phyloP scores from a whole-genome alignment of 2,888 invertebrate genomes.

The Drosophila yooni region DNA sequence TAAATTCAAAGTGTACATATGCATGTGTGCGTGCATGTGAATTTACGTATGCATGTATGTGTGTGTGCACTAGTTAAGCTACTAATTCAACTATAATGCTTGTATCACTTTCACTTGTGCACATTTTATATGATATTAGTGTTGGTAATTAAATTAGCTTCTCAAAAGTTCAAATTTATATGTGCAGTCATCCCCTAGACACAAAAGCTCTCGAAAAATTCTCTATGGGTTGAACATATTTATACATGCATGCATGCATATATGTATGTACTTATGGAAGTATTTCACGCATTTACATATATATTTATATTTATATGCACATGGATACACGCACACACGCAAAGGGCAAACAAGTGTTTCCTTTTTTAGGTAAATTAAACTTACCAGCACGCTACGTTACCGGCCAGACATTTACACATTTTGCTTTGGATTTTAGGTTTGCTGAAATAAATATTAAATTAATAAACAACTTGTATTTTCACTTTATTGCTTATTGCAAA shows the following conservation, averaged over 20 bases:
- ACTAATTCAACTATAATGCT: not conserved
- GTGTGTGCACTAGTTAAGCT: not conserved
- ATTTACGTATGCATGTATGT: not conserved
- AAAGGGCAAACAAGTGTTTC: not conserved
- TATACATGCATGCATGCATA: not conserved
- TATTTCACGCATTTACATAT: slow-evolving; percentile 1
- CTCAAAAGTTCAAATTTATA: not conserved
- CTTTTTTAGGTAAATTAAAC: slow-evolving; percentile 38
- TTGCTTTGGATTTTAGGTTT: slow-evolving; percentile 37
- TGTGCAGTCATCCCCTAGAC: not conserved
- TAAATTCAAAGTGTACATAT: not conserved
- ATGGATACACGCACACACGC: not conserved
- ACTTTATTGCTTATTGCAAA: not conserved
- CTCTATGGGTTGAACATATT: not conserved
- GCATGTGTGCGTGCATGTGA: not conserved
- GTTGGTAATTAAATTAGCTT: slow-evolving; percentile 2
- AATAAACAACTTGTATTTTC: not conserved
- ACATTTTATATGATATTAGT: not conserved
- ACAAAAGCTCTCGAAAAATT: not conserved
- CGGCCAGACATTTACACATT: slow-evolving; percentile 82
- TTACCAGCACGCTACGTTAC: slow-evolving; percentile 81
- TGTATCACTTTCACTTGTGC: slow-evolving; percentile 1
- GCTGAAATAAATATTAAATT: slow-evolving; percentile 32
- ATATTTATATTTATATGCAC: slow-evolving; percentile 2
- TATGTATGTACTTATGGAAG: not conserved